A percentile compares a stretch with the other conserved stretches of the same genome.
Evolutionary conservation across 2,797 vertebrate genomes (phyloP).

Genomic region (Hypotaenidia philippensis): DNA sequence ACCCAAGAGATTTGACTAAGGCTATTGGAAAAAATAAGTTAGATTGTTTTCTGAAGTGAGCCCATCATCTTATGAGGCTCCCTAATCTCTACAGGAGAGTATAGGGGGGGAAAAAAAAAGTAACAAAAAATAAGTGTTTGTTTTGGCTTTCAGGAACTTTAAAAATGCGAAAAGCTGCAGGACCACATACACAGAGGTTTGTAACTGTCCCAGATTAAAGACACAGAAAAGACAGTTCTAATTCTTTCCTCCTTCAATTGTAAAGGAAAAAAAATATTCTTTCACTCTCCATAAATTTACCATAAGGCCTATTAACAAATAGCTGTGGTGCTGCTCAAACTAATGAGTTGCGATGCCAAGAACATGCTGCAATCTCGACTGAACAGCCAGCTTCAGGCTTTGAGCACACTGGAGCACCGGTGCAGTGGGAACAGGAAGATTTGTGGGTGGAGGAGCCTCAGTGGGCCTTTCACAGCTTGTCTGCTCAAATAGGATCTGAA

Average conservation of each 20-base stretch:
- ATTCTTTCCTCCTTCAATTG: background rate
- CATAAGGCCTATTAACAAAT: background rate
- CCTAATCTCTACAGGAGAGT: background rate
- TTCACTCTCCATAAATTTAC: background rate
- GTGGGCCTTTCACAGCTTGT: constrained; percentile 34
- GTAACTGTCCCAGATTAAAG: background rate
- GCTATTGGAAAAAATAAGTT: background rate
- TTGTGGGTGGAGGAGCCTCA: background rate
- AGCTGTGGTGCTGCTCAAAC: background rate
- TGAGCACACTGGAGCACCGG: constrained; percentile 2
- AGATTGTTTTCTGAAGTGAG: background rate
- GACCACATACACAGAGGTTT: background rate
- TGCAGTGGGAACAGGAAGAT: background rate
- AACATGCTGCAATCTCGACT: background rate
- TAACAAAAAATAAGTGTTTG: background rate
- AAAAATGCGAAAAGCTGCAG: background rate
- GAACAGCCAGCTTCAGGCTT: background rate
- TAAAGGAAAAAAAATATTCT: background rate
- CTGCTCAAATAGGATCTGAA: constrained; percentile 62
- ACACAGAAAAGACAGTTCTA: background rate
- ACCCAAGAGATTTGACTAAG: background rate
- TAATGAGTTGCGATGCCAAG: constrained; percentile 3
- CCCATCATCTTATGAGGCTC: background rate
- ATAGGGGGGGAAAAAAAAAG: background rate
- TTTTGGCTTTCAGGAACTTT: background rate